Conservation (phyloP, 1,140 invertebrate species). For the Saxidomus purpurata region DNA sequence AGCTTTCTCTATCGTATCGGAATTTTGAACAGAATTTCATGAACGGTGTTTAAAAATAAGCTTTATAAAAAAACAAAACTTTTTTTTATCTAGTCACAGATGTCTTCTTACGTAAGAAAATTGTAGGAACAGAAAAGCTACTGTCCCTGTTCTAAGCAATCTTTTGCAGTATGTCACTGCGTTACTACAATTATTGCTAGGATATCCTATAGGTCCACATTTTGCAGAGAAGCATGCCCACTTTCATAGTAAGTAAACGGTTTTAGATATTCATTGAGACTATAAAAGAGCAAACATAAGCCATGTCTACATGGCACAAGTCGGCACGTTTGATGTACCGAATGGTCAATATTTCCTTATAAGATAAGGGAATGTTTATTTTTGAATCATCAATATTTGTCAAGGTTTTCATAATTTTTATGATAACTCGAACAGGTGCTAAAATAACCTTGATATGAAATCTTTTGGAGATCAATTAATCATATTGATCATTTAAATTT, state of each 20-base stretch:
- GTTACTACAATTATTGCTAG: too few relatives aligned
- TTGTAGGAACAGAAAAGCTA: too few relatives aligned
- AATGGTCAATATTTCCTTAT: constrained; percentile 39
- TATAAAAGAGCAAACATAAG: neutral
- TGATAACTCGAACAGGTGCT: constrained; percentile 28
- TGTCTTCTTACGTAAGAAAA: too few relatives aligned
- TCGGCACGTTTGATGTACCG: constrained; percentile 24
- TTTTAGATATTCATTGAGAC: neutral
- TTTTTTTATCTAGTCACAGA: too few relatives aligned
- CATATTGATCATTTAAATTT: neutral
- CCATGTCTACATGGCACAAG: neutral
- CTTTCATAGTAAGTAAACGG: neutral
- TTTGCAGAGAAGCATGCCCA: too few relatives aligned
- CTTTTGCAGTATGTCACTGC: too few relatives aligned
- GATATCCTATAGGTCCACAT: too few relatives aligned
- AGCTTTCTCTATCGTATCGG: neutral
- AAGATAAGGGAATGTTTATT: constrained; percentile 26
- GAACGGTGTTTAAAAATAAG: too few relatives aligned
- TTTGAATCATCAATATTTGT: constrained; percentile 39
- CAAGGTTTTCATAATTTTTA: neutral
- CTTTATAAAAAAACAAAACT: too few relatives aligned
- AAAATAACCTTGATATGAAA: constrained; percentile 8
- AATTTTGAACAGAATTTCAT: neutral
- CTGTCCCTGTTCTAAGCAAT: too few relatives aligned
- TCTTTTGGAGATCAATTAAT: constrained; percentile 39